phyloP scores from a whole-genome alignment of 2,113 vertebrate species.

The Lepus americanus region DNA sequence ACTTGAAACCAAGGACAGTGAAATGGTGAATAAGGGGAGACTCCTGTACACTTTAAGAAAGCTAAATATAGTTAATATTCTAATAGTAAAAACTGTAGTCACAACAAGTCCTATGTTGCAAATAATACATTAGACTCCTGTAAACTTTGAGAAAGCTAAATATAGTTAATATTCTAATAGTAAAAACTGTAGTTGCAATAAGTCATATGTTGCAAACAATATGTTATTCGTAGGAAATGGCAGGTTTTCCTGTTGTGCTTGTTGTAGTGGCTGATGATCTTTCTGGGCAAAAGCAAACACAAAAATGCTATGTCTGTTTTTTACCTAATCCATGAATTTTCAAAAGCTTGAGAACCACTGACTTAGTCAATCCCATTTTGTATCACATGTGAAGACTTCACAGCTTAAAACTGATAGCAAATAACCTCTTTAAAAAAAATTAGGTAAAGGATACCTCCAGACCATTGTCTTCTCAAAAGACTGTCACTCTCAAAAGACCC shows the following conservation, averaged over 20 bases:
- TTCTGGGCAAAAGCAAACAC: background rate
- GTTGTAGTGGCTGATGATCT: background rate
- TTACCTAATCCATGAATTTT: background rate
- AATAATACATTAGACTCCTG: background rate
- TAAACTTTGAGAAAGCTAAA: conserved; percentile 35
- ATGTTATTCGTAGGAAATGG: background rate
- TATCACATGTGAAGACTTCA: conserved; percentile 14
- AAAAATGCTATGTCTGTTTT: background rate
- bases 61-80: conserved; percentile 20
- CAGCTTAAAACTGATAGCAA: conserved; percentile 42
- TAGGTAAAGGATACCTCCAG: background rate
- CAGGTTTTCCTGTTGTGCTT: background rate
- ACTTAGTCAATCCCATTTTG: background rate
- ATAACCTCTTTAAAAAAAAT: background rate
- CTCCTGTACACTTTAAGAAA: too few species aligned
- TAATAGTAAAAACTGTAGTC: background rate
- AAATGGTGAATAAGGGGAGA: too few species aligned
- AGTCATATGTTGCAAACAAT: background rate
- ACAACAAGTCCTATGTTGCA: background rate
- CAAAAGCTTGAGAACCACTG: conserved; percentile 32
- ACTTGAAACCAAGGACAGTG: too few species aligned
- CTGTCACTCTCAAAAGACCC: background rate
- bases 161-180: conserved; percentile 20
- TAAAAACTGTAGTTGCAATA: background rate
- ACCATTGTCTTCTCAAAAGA: background rate